A percentile compares a stretch with the other conserved stretches of the same genome.
Evolutionary conservation across 2,797 vertebrate genomes (phyloP).

Genomic region (Graptemys geographica): DNA sequence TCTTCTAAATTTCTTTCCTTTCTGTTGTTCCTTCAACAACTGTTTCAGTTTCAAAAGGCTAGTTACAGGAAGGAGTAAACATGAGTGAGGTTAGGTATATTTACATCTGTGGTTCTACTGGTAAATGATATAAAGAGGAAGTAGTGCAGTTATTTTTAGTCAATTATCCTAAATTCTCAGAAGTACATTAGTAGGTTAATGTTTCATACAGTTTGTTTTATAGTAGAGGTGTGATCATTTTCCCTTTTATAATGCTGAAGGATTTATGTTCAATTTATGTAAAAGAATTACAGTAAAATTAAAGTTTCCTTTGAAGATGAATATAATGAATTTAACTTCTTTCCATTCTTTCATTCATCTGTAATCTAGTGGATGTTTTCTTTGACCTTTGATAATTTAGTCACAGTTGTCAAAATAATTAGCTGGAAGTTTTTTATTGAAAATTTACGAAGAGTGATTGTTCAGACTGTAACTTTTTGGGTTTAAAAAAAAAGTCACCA

Average conservation of each 20-base stretch:
- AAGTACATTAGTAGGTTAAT: background rate
- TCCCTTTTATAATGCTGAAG: background rate
- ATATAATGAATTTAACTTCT: slow-evolving; percentile 26
- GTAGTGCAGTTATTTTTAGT: background rate
- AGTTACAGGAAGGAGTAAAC: background rate
- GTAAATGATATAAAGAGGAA: background rate
- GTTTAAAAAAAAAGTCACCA: background rate
- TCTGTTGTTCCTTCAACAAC: background rate
- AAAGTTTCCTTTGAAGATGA: slow-evolving; percentile 8
- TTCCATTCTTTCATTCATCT: slow-evolving; percentile 56
- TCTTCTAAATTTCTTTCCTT: background rate
- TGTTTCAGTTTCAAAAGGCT: background rate
- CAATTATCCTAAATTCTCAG: background rate
- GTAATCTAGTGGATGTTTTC: slow-evolving; percentile 47
- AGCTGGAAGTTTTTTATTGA: slow-evolving; percentile 26
- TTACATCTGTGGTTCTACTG: background rate
- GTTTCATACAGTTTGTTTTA: background rate
- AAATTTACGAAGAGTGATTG: background rate
- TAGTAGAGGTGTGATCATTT: background rate
- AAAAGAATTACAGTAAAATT: background rate
- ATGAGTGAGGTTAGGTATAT: background rate
- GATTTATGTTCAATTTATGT: background rate
- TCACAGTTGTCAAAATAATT: slow-evolving; percentile 67
- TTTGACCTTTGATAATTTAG: slow-evolving; percentile 55
- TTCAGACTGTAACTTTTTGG: background rate